phyloP scores from a whole-genome alignment of 2,888 invertebrate species.

The Mayetiola destructor region DNA sequence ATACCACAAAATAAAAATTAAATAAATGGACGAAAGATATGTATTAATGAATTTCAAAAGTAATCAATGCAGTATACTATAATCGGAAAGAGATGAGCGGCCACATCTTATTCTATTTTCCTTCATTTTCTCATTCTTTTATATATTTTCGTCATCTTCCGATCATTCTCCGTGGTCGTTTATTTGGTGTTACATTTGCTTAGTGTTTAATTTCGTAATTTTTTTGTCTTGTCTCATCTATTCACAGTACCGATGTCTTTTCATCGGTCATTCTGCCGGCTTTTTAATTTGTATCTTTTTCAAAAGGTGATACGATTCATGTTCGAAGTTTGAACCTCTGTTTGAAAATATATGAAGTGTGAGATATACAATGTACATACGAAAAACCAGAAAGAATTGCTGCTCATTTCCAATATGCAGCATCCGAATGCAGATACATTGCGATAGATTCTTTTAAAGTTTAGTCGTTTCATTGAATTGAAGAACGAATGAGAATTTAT shows the following conservation, averaged over 20 bases:
- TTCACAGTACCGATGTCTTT: not conserved
- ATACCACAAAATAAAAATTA: constrained; percentile 10
- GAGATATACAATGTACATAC: too few species aligned
- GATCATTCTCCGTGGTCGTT: not conserved
- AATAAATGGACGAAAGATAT: constrained; percentile 11
- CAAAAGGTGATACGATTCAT: too few species aligned
- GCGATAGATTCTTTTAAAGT: too few species aligned
- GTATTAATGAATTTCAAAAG: constrained; percentile 12
- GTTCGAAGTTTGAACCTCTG: too few species aligned
- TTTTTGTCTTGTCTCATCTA: not conserved
- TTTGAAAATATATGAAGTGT: too few species aligned
- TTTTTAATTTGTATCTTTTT: too few species aligned
- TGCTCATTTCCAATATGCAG: too few species aligned
- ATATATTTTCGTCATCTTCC: not conserved
- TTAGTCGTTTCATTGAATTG: too few species aligned
- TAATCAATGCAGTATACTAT: constrained; percentile 12
- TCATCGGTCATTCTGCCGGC: too few species aligned
- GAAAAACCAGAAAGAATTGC: too few species aligned
- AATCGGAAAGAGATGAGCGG: constrained; percentile 6
- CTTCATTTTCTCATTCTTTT: not conserved
- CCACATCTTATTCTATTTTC: not conserved
- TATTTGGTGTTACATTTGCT: not conserved
- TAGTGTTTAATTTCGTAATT: constrained; percentile 7
- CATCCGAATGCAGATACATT: too few species aligned
- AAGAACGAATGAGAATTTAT: too few species aligned